phyloP scores from a whole-genome alignment of 2,797 vertebrate species.

The Aselliscus stoliczkanus region DNA sequence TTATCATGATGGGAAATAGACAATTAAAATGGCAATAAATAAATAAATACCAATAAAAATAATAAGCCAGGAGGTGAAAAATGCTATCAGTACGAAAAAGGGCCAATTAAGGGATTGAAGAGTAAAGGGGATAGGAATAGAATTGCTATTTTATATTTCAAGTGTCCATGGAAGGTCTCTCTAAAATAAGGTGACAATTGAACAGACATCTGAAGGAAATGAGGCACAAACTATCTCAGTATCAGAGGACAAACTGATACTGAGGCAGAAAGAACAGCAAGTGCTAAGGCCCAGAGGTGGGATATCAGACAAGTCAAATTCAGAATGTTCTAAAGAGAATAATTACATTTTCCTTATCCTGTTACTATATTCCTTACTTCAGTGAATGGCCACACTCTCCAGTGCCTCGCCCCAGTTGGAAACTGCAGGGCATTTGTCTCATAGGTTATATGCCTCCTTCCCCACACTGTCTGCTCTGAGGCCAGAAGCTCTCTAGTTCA shows the following conservation, averaged over 20 bases:
- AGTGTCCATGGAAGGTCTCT: neutral
- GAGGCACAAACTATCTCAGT: neutral
- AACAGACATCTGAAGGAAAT: neutral
- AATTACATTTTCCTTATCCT: neutral
- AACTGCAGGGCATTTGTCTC: neutral
- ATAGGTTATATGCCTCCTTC: neutral
- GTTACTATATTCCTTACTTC: neutral
- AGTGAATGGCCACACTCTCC: neutral
- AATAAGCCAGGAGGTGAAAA: neutral
- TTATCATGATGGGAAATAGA: neutral
- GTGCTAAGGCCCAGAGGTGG: neutral
- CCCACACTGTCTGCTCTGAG: neutral
- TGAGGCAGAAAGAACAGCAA: neutral
- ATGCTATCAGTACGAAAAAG: neutral
- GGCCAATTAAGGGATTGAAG: neutral
- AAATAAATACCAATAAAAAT: conserved; percentile 4
- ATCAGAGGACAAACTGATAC: neutral
- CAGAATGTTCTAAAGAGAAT: neutral
- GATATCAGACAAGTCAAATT: neutral
- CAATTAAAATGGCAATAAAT: neutral
- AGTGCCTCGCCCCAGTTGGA: neutral
- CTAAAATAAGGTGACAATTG: neutral
- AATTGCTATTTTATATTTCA: conserved; percentile 9
- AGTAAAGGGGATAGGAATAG: neutral
- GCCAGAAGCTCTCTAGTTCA: neutral